Evolutionary conservation across 2,888 invertebrate genomes (phyloP).

Genomic region (Phania funesta): DNA sequence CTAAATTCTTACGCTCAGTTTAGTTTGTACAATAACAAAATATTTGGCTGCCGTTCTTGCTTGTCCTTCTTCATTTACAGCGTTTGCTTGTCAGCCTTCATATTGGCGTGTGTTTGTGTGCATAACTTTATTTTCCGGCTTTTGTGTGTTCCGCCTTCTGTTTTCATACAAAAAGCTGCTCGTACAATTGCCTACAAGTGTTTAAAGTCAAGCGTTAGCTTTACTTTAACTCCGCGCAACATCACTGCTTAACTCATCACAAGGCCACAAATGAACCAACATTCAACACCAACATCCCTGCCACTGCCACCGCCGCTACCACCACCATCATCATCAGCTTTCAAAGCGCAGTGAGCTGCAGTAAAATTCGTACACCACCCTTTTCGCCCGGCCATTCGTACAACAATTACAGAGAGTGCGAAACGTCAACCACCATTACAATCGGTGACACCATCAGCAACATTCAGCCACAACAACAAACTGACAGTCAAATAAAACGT

Average conservation of each 20-base stretch:
- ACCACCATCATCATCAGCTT: constrained; percentile 5
- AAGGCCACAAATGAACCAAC: constrained; percentile 66
- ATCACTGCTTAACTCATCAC: constrained; percentile 64
- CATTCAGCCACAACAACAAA: constrained; percentile 33
- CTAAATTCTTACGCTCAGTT: constrained; percentile 65
- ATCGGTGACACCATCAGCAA: constrained; percentile 65
- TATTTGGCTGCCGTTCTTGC: constrained; percentile 36
- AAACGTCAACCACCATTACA: constrained; percentile 68
- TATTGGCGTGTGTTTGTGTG: constrained; percentile 19
- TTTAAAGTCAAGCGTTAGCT: constrained; percentile 77
- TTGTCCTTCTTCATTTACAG: neutral
- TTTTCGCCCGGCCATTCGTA: constrained; percentile 6
- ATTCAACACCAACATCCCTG: constrained; percentile 62
- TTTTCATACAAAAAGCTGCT: constrained; percentile 70
- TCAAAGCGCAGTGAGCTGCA: constrained; percentile 19
- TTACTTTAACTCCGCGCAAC: constrained; percentile 25
- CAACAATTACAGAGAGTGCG: constrained; percentile 62
- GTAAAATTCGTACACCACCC: constrained; percentile 1
- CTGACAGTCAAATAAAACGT: neutral
- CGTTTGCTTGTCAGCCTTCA: constrained; percentile 10
- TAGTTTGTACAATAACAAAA: constrained; percentile 32
- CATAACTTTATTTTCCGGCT: constrained; percentile 78
- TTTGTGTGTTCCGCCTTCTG: constrained; percentile 80
- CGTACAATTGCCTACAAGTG: constrained; percentile 75
- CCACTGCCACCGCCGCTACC: constrained; percentile 20